Conservation (phyloP, 2,888 invertebrate genomes). For the Beris morrisii region DNA sequence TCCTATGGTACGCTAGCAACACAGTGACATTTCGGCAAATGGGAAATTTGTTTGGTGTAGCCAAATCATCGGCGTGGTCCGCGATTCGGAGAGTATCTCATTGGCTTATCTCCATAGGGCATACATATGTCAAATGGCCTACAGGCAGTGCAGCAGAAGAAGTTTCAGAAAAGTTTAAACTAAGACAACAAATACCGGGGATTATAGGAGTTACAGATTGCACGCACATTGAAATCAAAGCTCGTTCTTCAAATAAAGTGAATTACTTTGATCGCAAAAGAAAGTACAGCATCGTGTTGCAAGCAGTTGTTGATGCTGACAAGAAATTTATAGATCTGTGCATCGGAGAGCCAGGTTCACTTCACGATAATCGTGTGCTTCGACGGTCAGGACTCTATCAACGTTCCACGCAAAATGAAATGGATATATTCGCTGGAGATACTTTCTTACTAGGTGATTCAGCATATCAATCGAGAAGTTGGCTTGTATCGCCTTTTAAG, state of each 20-base stretch:
- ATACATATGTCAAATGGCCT: not conserved
- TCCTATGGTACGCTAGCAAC: no score
- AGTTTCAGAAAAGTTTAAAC: no score
- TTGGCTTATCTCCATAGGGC: constrained; percentile 2
- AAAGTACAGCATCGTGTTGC: no score
- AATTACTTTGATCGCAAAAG: not conserved
- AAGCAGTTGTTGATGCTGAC: no score
- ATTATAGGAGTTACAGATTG: not conserved
- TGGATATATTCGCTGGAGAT: not conserved
- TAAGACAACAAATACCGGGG: not conserved
- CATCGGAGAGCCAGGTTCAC: not conserved
- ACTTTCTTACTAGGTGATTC: no score
- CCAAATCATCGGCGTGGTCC: not conserved
- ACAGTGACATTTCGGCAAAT: not conserved
- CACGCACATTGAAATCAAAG: not conserved
- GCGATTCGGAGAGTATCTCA: not conserved
- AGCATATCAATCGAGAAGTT: no score
- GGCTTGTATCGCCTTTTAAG: no score
- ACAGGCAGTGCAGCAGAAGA: not conserved
- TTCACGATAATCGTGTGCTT: not conserved
- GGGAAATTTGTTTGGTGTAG: constrained; percentile 1
- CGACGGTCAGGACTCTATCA: not conserved
- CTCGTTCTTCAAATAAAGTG: not conserved
- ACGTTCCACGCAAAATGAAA: not conserved
- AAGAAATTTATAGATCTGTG: no score